Conservation (phyloP, 2,113 vertebrate species). For the Chrysemys picta region DNA sequence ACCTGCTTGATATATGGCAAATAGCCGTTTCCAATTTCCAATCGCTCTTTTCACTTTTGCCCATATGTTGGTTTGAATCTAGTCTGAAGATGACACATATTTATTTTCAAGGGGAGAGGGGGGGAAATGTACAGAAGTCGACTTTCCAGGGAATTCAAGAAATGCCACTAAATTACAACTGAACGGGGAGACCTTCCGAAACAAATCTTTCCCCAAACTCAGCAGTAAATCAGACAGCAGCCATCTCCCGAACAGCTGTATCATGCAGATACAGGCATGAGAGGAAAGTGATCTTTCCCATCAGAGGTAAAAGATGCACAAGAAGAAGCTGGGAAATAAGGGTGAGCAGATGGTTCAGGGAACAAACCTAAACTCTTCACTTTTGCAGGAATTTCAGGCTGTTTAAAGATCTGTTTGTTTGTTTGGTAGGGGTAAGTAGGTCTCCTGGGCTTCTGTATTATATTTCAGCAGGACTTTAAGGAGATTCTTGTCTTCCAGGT, state of each 20-base stretch:
- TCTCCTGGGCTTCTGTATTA: neutral
- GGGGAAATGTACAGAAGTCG: slow-evolving; percentile 35
- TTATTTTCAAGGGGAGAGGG: slow-evolving; percentile 42
- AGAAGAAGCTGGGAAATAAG: neutral
- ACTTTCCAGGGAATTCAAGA: slow-evolving; percentile 67
- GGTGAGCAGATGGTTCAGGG: neutral
- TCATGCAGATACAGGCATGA: slow-evolving; percentile 14
- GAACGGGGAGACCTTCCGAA: slow-evolving; percentile 31
- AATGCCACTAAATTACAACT: slow-evolving; percentile 79
- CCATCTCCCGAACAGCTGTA: neutral
- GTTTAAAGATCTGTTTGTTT: neutral
- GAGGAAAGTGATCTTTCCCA: slow-evolving; percentile 2
- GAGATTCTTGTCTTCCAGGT: neutral
- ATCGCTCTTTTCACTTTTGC: slow-evolving; percentile 56
- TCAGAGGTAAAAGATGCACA: neutral
- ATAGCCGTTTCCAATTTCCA: slow-evolving; percentile 58
- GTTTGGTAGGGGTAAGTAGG: neutral
- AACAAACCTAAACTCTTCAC: slow-evolving; percentile 24
- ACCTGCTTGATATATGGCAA: slow-evolving; percentile 75
- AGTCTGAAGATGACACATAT: slow-evolving; percentile 52
- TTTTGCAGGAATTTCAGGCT: accelerated
- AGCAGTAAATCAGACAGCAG: slow-evolving; percentile 69
- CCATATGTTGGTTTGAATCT: slow-evolving; percentile 51
- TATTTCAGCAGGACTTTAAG: neutral
- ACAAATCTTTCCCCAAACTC: slow-evolving; percentile 22